Percentiles rank a stretch among this genome's conserved stretches.
Evolutionary conservation across 2,888 invertebrate genomes (phyloP).

Genomic region (Epinotia nisella): DNA sequence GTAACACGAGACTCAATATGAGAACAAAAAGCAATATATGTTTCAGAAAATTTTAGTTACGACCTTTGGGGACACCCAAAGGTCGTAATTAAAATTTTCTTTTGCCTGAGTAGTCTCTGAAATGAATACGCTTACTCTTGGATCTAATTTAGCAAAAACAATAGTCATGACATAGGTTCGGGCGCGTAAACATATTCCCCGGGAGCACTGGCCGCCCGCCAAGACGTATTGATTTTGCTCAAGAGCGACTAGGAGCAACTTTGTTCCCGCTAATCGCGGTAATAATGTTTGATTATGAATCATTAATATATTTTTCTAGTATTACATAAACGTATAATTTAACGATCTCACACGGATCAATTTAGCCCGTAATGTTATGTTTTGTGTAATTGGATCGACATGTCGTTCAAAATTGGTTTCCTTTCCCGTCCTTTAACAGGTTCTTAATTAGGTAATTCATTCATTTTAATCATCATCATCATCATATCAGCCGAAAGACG

Average conservation of each 20-base stretch:
- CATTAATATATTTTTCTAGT: slow-evolving; percentile 4
- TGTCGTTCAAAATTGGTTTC: too few relatives aligned
- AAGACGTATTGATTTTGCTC: slow-evolving; percentile 63
- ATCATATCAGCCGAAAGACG: too few relatives aligned
- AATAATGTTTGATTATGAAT: slow-evolving; percentile 24
- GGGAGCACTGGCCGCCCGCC: slow-evolving; percentile 57
- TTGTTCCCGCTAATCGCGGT: slow-evolving; percentile 22
- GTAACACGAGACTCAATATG: too few relatives aligned
- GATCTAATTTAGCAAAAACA: slow-evolving; percentile 62
- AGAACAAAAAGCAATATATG: too few relatives aligned
- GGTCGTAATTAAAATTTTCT: neutral
- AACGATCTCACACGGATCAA: too few relatives aligned
- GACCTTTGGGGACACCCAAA: too few relatives aligned
- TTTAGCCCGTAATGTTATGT: too few relatives aligned
- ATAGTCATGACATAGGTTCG: slow-evolving; percentile 61
- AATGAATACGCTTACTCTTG: slow-evolving; percentile 51
- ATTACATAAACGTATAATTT: too few relatives aligned
- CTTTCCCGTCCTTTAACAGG: too few relatives aligned
- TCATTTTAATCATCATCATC: too few relatives aligned
- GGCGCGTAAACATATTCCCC: slow-evolving; percentile 65
- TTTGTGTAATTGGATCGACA: too few relatives aligned
- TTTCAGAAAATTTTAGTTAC: neutral
- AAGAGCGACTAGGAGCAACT: slow-evolving; percentile 43
- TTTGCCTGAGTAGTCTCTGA: neutral
- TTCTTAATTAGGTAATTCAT: too few relatives aligned